Evolutionary conservation across 2,797 vertebrate genomes (phyloP).

Genomic region (Alectoris magna): DNA sequence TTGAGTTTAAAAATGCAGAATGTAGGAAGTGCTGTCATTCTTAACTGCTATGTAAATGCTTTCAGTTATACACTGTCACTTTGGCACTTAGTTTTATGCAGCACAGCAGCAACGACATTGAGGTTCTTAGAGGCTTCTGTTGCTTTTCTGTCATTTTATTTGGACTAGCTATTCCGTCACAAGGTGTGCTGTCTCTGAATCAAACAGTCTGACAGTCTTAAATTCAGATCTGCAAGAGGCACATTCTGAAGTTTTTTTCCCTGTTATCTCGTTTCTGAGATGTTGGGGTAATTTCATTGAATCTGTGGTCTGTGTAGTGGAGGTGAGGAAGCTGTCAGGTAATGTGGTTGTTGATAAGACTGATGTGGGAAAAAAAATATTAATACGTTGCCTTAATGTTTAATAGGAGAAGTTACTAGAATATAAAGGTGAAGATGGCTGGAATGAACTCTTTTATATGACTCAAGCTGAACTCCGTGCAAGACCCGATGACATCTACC

Average conservation of each 20-base stretch:
- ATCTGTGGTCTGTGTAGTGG: too few relatives aligned
- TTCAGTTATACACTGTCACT: not conserved
- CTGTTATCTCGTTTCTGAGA: too few relatives aligned
- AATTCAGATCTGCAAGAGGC: too few relatives aligned
- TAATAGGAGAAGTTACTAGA: slow-evolving; percentile 90
- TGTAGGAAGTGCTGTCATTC: not conserved
- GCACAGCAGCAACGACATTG: not conserved
- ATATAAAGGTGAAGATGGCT: slow-evolving; percentile 90
- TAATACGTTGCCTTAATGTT: not conserved
- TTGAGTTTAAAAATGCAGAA: too few relatives aligned
- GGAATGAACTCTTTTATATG: slow-evolving; percentile 93
- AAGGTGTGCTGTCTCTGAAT: not conserved
- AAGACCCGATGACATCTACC: slow-evolving; percentile 88
- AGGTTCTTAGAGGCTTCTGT: not conserved
- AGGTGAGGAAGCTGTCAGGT: too few relatives aligned
- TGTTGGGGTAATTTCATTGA: too few relatives aligned
- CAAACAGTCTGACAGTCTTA: not conserved
- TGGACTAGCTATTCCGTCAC: not conserved
- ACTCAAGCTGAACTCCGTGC: slow-evolving; percentile 91
- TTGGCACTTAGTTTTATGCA: not conserved
- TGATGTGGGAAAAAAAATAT: rapidly evolving
- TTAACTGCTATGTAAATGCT: not conserved
- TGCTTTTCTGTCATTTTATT: not conserved
- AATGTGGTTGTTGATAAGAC: not conserved
- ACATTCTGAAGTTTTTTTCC: too few relatives aligned